These are phyloP conservation scores for Drosophila serrata DNA, from an alignment of 1,140 invertebrate species.

Conservation along the genomic window DNA sequence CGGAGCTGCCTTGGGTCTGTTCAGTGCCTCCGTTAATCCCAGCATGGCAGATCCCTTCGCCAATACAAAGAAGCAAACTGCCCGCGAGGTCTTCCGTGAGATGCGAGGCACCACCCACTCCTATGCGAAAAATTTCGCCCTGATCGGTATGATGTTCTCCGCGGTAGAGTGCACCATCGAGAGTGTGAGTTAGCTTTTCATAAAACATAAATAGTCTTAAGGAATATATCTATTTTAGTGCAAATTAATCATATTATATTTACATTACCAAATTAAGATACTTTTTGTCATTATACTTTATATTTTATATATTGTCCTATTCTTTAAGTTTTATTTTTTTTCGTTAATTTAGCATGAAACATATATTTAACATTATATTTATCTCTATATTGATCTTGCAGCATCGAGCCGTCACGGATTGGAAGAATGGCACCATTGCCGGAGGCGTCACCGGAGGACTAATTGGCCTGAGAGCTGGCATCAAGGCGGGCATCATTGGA, in stretches of 20 bases:
- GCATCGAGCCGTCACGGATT: conserved; percentile 96
- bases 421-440: conserved; percentile 98
- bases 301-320: neutral
- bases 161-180: conserved; percentile 97
- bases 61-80: conserved; percentile 92
- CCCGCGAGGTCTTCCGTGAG: conserved; percentile 93
- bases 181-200: conserved; percentile 87
- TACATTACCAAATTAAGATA: too few relatives aligned
- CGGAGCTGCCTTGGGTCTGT: conserved; percentile 96
- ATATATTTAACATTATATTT: neutral
- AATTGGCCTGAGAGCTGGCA: conserved; percentile 97
- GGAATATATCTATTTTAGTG: too few relatives aligned
- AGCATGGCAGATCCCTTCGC: conserved; percentile 90
- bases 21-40: conserved; percentile 98
- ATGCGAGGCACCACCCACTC: conserved; percentile 96
- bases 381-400: conserved; percentile 71
- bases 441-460: conserved; percentile 97
- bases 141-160: conserved; percentile 97
- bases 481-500: conserved; percentile 96
- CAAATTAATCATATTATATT: too few relatives aligned
- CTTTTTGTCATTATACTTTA: neutral
- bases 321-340: too few relatives aligned
- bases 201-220: too few relatives aligned
- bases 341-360: neutral
- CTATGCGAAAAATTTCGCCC: conserved; percentile 99